Evolutionary conservation across 1,140 invertebrate genomes (phyloP).

Genomic region (Ceratosolen solmsi): DNA sequence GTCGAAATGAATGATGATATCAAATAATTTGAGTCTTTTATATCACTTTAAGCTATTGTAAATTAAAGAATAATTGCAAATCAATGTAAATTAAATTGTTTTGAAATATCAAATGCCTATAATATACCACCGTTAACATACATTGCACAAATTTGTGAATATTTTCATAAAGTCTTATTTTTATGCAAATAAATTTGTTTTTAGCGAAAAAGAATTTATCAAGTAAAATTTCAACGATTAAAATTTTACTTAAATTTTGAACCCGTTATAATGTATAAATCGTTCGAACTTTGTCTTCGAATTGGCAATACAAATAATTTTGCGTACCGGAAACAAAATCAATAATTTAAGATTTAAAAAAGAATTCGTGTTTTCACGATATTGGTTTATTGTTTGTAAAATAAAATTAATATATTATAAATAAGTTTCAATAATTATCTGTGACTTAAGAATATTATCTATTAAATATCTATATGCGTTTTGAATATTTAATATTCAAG

Average conservation of each 20-base stretch:
- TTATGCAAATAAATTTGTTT: slow-evolving; percentile 12
- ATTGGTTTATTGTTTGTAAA: slow-evolving; percentile 46
- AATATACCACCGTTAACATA: neutral
- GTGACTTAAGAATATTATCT: slow-evolving; percentile 29
- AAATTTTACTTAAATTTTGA: slow-evolving; percentile 9
- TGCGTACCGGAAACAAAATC: slow-evolving; percentile 10
- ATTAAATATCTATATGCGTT: slow-evolving; percentile 9
- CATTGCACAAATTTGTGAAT: slow-evolving; percentile 28
- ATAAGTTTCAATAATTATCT: slow-evolving; percentile 31
- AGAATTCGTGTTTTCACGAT: neutral
- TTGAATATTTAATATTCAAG: slow-evolving; percentile 26
- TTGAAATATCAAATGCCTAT: no score
- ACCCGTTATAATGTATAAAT: slow-evolving; percentile 2
- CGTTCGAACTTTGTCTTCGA: slow-evolving; percentile 1
- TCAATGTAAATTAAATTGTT: no score
- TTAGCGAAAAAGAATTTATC: slow-evolving; percentile 12
- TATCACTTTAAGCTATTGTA: no score
- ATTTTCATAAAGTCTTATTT: slow-evolving; percentile 23
- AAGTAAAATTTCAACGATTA: neutral
- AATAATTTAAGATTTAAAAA: slow-evolving; percentile 13
- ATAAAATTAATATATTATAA: slow-evolving; percentile 46
- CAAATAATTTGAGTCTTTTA: no score
- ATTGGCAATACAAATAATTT: slow-evolving; percentile 4
- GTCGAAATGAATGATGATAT: no score
- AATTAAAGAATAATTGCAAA: no score